Evolutionary conservation across 53 echinoderm and acorn worm species (phyloP).

Genomic region (Temnopleurus reevesii): DNA sequence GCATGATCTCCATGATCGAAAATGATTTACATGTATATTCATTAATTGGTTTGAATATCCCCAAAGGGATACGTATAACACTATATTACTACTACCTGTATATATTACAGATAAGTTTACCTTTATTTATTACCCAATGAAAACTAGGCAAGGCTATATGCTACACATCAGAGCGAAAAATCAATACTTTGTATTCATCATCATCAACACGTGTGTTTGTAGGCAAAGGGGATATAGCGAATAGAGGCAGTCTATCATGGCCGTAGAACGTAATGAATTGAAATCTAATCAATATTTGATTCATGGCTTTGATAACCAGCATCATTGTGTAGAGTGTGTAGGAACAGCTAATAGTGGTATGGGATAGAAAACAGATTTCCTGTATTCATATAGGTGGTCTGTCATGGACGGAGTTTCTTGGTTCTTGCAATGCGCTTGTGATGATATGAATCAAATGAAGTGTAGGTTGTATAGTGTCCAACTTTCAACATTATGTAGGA

Average conservation of each 20-base stretch:
- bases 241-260: constrained; percentile 22
- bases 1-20: too few species aligned
- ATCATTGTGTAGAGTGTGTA: neutral
- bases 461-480: neutral
- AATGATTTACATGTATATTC: too few species aligned
- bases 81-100: too few species aligned
- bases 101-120: too few species aligned
- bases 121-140: neutral
- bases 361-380: neutral
- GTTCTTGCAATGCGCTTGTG: neutral
- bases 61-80: too few species aligned
- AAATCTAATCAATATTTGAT: constrained; percentile 52
- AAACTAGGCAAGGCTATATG: constrained; percentile 7
- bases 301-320: constrained; percentile 27
- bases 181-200: constrained; percentile 3
- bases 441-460: neutral
- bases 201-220: constrained; percentile 16
- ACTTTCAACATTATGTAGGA: too few species aligned
- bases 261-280: constrained; percentile 48
- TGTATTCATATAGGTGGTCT: neutral
- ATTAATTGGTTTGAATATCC: too few species aligned
- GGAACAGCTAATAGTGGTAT: neutral
- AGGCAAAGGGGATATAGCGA: constrained; percentile 27
- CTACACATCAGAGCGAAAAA: neutral
- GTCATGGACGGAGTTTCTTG: too few species aligned